Conservation (phyloP, 2,888 invertebrate genomes). For the Corbicula japonica region DNA sequence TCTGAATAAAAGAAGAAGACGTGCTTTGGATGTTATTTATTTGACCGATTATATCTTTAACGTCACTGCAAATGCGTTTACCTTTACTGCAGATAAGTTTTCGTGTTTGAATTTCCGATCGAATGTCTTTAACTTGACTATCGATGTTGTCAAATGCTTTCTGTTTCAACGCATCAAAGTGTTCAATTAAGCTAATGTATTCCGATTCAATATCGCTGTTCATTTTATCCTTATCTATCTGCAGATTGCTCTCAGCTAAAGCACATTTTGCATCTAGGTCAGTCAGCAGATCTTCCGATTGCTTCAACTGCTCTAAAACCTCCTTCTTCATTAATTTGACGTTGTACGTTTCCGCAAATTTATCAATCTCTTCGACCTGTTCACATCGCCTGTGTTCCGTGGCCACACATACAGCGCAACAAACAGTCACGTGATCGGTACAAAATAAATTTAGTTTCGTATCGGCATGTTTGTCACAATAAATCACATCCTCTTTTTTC, state of each 20-base stretch:
- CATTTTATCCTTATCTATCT: constrained; percentile 30
- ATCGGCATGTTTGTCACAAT: constrained; percentile 45
- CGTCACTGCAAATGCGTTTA: constrained; percentile 20
- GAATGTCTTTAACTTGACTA: background rate
- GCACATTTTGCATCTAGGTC: constrained; percentile 39
- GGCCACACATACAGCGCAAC: constrained; percentile 68
- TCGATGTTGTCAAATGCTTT: constrained; percentile 13
- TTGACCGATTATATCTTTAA: constrained; percentile 9
- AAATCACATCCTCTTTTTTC: constrained; percentile 2
- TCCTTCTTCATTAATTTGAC: constrained; percentile 19
- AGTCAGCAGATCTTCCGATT: constrained; percentile 32
- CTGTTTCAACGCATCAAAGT: constrained; percentile 26
- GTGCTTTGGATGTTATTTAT: background rate
- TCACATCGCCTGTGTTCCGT: constrained; percentile 65
- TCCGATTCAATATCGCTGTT: constrained; percentile 10
- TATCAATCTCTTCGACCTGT: constrained; percentile 57
- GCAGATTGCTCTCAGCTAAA: constrained; percentile 27
- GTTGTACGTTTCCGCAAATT: constrained; percentile 34
- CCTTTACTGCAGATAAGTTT: constrained; percentile 35
- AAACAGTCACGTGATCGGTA: constrained; percentile 59
- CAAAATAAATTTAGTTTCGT: constrained; percentile 61
- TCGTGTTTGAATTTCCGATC: constrained; percentile 8
- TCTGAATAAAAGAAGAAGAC: constrained; percentile 9
- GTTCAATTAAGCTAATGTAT: constrained; percentile 11
- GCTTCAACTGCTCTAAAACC: constrained; percentile 24